Evolutionary conservation across 2,113 vertebrate species (phyloP), one percentile per base, ranked within the genome.

Genomic region (Mugil cephalus): DNA sequence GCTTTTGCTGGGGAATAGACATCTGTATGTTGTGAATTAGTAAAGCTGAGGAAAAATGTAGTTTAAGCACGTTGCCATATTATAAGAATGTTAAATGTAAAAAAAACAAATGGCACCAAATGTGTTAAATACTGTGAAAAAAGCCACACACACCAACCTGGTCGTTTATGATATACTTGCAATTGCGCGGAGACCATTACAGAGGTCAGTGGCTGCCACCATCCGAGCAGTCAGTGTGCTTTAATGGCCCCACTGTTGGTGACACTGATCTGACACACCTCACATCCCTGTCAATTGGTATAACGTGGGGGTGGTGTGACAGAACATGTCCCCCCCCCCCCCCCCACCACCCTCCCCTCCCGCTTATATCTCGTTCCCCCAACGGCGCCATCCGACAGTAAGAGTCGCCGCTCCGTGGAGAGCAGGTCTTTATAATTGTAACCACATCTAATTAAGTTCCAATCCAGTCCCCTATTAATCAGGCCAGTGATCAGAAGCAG

Each of bases 391-490:
- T 64, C 61, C 69, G 1, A 56, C 69, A 63, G 78, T 69, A 38
- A 59, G 69, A 64, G 62, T 14, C 34, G 56, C 47, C 4, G 79
- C 68, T 85, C 72, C 18, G 21, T 53, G 77, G 75, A 78, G 51
- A 85, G 84, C 65, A 35, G 0, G 55, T 76, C 82, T 80, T 78
- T 76, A 79, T 89, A 87, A 89, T 90, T 89, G 85, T 87, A 84
- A 87, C 87, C 88, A 89, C 83, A 87, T 92, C 88, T 87, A 91
- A 90, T 90, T 92, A 91, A 85, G 86, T 88, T 89, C 82, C 83
- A 84, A 84, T 90, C 82, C 88, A 73, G 68, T 30, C 42, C 15
- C 60, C 82, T 71, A 89, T 87, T 91, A 88, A 90, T 90, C 88
- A 91, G 83, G 63, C 81, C 87, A 87, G 74, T 85, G 88, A 89